phyloP scores from a whole-genome alignment of 2,888 invertebrate genomes.

The Balanococcus diminutus region DNA sequence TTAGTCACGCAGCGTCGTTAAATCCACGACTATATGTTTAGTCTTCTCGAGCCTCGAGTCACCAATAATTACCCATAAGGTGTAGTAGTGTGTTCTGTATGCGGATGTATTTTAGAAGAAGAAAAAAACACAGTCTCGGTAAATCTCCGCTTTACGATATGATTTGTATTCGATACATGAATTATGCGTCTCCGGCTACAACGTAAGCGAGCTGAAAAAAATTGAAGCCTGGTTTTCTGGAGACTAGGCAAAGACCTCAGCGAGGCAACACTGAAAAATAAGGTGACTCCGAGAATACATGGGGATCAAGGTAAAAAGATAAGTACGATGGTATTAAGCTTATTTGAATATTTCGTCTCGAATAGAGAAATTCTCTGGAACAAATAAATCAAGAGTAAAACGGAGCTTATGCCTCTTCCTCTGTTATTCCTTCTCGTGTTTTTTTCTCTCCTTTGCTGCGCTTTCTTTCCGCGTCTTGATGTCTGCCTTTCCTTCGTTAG shows the following conservation, averaged over 20 bases:
- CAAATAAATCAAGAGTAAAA: constrained; percentile 52
- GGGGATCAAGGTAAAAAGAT: constrained; percentile 51
- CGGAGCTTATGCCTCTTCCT: constrained; percentile 45
- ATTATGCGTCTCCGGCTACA: not conserved
- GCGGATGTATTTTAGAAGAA: not conserved
- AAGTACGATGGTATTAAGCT: constrained; percentile 48
- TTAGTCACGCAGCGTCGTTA: constrained; percentile 24
- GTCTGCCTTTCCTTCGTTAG: constrained; percentile 25
- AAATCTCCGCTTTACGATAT: not conserved
- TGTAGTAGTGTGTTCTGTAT: no score
- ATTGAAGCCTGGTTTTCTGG: not conserved
- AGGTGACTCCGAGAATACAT: constrained; percentile 48
- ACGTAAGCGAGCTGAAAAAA: not conserved
- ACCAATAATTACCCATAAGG: not conserved
- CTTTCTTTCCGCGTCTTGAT: not conserved
- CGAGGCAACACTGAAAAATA: constrained; percentile 43
- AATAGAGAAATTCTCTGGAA: constrained; percentile 52
- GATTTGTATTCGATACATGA: constrained; percentile 40
- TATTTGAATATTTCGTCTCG: constrained; percentile 51
- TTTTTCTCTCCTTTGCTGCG: not conserved
- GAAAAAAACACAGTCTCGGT: not conserved
- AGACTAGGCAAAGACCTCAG: not conserved
- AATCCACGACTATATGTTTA: not conserved
- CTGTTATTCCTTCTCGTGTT: not conserved
- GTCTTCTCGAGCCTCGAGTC: not conserved